phyloP scores from a whole-genome alignment of 2,113 vertebrate genomes.

The Coptodon rendalli region DNA sequence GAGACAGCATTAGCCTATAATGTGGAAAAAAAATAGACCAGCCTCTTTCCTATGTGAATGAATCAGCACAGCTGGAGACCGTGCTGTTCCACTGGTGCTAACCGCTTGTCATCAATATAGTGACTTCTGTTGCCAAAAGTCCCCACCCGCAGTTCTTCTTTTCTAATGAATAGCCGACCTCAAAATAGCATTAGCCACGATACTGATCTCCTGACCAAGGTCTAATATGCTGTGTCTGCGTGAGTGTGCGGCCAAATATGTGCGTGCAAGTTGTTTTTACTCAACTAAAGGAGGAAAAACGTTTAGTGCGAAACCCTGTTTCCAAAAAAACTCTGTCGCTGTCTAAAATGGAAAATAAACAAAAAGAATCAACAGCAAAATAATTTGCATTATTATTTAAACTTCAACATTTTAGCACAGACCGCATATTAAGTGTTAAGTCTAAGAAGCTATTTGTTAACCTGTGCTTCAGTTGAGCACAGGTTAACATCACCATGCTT shows the following conservation, averaged over 20 bases:
- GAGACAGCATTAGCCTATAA: neutral
- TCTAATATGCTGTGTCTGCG: neutral
- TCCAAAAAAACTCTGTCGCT: neutral
- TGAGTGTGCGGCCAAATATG: neutral
- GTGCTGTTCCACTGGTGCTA: slow-evolving; percentile 7
- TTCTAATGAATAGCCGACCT: slow-evolving; percentile 29
- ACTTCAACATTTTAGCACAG: neutral
- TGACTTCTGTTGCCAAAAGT: slow-evolving; percentile 40
- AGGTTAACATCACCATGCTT: no score
- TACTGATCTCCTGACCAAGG: slow-evolving; percentile 2
- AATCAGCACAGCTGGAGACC: slow-evolving; percentile 20
- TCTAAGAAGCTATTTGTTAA: neutral
- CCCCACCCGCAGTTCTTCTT: slow-evolving; percentile 58
- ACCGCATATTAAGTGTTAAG: neutral
- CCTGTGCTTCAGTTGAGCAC: neutral
- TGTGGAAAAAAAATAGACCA: neutral
- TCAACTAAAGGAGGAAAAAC: neutral
- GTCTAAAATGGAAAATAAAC: neutral
- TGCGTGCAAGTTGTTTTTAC: neutral
- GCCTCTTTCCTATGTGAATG: slow-evolving; percentile 16
- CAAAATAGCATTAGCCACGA: slow-evolving; percentile 15
- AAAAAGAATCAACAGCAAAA: neutral
- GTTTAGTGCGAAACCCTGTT: neutral
- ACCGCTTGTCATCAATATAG: slow-evolving; percentile 16
- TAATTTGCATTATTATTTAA: neutral